These are phyloP conservation scores for Chrysocyon brachyurus DNA, from an alignment of 2,797 vertebrate species.

Conservation along the genomic window DNA sequence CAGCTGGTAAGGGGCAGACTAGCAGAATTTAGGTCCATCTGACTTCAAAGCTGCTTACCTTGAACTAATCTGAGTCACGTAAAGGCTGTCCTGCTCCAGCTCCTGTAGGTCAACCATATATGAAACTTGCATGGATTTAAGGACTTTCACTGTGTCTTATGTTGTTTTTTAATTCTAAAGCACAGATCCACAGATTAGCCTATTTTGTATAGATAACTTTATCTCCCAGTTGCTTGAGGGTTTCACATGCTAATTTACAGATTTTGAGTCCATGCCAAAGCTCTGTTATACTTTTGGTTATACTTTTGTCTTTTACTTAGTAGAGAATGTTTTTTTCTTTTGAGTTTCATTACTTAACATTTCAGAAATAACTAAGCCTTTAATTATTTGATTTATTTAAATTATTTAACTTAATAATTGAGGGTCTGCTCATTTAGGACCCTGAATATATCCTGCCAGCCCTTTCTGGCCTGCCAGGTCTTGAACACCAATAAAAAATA, in stretches of 20 bases:
- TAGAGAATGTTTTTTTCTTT: not conserved
- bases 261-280: not conserved
- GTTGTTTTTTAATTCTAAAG: not conserved
- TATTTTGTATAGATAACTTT: not conserved
- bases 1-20: not conserved
- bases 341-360: conserved; percentile 45
- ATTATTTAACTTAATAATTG: conserved; percentile 42
- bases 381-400: conserved; percentile 31
- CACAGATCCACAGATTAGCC: not conserved
- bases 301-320: conserved; percentile 36
- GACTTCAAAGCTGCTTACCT: not conserved
- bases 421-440: not conserved
- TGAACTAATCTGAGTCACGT: not conserved
- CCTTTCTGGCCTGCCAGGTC: no score
- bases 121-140: not conserved
- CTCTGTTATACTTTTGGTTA: conserved; percentile 55
- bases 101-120: not conserved
- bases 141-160: not conserved
- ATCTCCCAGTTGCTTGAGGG: not conserved
- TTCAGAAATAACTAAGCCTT: conserved; percentile 49
- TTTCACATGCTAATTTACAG: conserved; percentile 14
- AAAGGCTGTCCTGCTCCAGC: not conserved
- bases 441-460: no score
- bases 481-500: no score
- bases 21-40: not conserved